Evolutionary conservation across 2,113 vertebrate genomes (phyloP).

Genomic region (Ailurus styani): DNA sequence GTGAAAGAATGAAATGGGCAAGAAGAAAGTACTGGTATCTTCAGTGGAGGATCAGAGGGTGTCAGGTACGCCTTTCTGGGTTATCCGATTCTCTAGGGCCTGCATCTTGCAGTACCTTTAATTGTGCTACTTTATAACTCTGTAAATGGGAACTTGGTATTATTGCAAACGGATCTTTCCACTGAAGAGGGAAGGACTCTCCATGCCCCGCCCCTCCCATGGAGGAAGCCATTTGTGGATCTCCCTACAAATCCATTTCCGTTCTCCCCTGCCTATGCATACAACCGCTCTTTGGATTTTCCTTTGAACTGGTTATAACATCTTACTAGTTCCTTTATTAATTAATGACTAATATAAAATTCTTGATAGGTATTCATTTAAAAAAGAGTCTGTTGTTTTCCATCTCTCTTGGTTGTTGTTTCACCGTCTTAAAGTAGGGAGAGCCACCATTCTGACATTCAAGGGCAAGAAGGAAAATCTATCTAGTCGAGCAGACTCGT

Average conservation of each 20-base stretch:
- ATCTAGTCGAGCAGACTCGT: neutral
- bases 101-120: neutral
- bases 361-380: neutral
- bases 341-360: conserved; percentile 12
- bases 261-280: neutral
- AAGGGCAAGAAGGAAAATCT: neutral
- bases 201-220: neutral
- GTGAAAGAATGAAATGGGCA: neutral
- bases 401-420: neutral
- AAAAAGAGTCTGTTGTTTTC: neutral
- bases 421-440: neutral
- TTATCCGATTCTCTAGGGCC: neutral
- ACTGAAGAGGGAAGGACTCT: neutral
- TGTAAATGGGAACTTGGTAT: neutral
- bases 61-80: neutral
- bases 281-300: neutral
- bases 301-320: neutral
- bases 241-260: neutral
- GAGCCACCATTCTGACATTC: neutral
- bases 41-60: neutral
- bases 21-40: neutral
- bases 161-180: neutral
- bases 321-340: neutral
- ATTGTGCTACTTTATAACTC: neutral
- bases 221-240: neutral